phyloP scores from a whole-genome alignment of 2,797 vertebrate species.

The Ptychobarbus kaznakovi region DNA sequence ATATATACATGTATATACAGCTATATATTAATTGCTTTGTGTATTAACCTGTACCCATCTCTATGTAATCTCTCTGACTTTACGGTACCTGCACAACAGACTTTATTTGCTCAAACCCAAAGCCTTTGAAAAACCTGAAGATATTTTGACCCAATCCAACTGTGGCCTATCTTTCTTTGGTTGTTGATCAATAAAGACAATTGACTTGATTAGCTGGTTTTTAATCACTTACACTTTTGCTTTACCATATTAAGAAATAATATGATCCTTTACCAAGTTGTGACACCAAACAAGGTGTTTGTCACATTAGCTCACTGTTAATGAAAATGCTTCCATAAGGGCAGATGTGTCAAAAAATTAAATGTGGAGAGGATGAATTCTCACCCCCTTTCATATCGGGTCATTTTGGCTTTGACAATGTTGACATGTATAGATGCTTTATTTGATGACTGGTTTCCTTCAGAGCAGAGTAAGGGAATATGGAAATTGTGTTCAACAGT shows the following conservation, averaged over 20 bases:
- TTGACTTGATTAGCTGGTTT: background rate
- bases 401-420: background rate
- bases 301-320: background rate
- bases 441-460: background rate
- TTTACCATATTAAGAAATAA: background rate
- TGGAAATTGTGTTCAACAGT: background rate
- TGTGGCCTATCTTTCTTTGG: slow-evolving; percentile 49
- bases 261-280: background rate
- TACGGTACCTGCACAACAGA: slow-evolving; percentile 62
- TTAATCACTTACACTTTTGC: background rate
- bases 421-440: background rate
- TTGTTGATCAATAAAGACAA: slow-evolving; percentile 49
- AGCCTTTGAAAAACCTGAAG: slow-evolving; percentile 61
- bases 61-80: slow-evolving; percentile 52
- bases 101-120: slow-evolving; percentile 63
- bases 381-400: background rate
- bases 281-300: background rate
- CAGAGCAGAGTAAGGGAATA: background rate
- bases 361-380: background rate
- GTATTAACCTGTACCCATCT: slow-evolving; percentile 70
- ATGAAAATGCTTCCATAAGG: background rate
- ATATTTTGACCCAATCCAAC: slow-evolving; percentile 51
- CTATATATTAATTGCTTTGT: slow-evolving; percentile 76
- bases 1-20: slow-evolving; percentile 53
- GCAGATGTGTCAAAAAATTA: background rate